These are phyloP conservation scores for Palaemon carinicauda DNA, from an alignment of 1,140 invertebrate species.

Conservation along the genomic window DNA sequence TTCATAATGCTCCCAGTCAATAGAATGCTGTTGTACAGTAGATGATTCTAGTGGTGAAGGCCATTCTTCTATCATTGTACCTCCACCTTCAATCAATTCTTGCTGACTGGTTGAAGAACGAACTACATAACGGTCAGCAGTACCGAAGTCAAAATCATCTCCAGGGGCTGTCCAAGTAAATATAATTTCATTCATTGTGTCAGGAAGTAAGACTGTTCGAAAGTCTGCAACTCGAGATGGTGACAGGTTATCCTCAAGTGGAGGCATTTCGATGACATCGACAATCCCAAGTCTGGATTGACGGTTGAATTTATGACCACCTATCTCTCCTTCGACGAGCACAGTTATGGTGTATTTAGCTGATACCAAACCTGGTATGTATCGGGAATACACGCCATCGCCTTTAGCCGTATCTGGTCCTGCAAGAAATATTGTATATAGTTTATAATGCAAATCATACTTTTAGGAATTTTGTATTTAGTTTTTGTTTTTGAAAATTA, in stretches of 20 bases:
- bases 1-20: slow-evolving; percentile 50
- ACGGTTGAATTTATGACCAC: slow-evolving; percentile 40
- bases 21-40: slow-evolving; percentile 51
- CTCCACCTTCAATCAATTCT: slow-evolving; percentile 17
- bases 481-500: no score
- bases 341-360: slow-evolving; percentile 52
- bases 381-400: slow-evolving; percentile 74
- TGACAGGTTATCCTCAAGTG: slow-evolving; percentile 57
- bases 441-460: no score
- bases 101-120: neutral
- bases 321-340: slow-evolving; percentile 48
- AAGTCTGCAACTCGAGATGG: slow-evolving; percentile 60
- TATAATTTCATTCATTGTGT: slow-evolving; percentile 34
- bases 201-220: slow-evolving; percentile 45
- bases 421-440: slow-evolving; percentile 60
- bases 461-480: no score
- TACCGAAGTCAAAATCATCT: slow-evolving; percentile 61
- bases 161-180: slow-evolving; percentile 63
- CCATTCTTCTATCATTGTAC: slow-evolving; percentile 48
- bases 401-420: slow-evolving; percentile 73
- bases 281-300: slow-evolving; percentile 50
- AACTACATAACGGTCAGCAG: slow-evolving; percentile 58
- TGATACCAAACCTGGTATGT: slow-evolving; percentile 66
- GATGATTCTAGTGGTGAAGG: slow-evolving; percentile 28
- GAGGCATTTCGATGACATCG: slow-evolving; percentile 25